Percentiles rank a stretch among this genome's conserved stretches.
phyloP scores from a whole-genome alignment of 2,888 invertebrate species.

The Halictus quadricinctus region DNA sequence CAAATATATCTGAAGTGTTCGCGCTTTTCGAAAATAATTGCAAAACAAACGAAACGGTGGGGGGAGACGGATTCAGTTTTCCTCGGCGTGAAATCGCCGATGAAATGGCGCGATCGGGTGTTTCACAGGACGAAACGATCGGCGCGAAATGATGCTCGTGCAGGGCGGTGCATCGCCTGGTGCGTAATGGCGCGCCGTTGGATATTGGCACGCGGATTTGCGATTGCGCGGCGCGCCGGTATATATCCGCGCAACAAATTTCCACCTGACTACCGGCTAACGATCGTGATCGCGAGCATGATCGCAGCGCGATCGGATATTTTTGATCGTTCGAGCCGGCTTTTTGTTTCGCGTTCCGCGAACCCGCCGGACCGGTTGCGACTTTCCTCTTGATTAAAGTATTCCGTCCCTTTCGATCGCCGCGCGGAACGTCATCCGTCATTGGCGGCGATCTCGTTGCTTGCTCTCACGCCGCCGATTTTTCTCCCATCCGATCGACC shows the following conservation, averaged over 20 bases:
- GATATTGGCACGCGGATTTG: constrained; percentile 20
- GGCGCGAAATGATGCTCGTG: neutral
- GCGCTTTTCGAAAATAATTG: too few relatives aligned
- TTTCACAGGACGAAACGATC: neutral
- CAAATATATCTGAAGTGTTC: too few relatives aligned
- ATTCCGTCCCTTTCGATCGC: constrained; percentile 52
- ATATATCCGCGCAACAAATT: constrained; percentile 68
- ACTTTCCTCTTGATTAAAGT: constrained; percentile 62
- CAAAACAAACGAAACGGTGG: too few relatives aligned
- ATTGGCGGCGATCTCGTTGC: constrained; percentile 46
- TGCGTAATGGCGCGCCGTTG: constrained; percentile 2
- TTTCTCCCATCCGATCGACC: neutral
- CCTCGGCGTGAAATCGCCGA: too few relatives aligned
- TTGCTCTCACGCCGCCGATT: constrained; percentile 13
- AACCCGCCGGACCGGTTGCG: constrained; percentile 63
- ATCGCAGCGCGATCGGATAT: constrained; percentile 63
- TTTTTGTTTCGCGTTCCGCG: constrained; percentile 60
- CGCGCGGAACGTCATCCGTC: constrained; percentile 55
- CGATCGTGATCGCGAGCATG: constrained; percentile 53
- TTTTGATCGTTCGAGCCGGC: constrained; percentile 56
- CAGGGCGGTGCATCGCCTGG: neutral
- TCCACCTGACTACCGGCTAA: constrained; percentile 76
- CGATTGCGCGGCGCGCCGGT: constrained; percentile 35
- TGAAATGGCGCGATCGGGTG: neutral
- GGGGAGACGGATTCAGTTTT: too few relatives aligned